phyloP scores from a whole-genome alignment of 1,140 invertebrate species.

The Drosophila setifemur region DNA sequence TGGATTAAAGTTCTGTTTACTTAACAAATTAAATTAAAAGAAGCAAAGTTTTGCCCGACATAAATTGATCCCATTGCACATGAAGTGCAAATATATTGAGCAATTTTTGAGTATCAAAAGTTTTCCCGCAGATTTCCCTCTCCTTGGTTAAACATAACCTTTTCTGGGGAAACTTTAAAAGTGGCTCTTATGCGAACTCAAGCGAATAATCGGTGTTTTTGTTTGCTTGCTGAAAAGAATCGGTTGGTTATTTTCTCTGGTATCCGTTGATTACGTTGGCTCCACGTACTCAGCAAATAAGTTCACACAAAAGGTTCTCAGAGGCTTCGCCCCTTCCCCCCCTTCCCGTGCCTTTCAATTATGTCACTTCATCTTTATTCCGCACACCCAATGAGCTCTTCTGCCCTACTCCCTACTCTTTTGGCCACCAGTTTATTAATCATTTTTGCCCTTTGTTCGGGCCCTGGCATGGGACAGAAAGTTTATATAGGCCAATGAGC shows the following conservation, averaged over 20 bases:
- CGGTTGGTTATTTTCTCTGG: not conserved
- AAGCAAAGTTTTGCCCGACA: too few relatives aligned
- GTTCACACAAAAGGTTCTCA: constrained; percentile 35
- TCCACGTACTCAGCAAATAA: constrained; percentile 4
- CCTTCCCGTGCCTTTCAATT: constrained; percentile 30
- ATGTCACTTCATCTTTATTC: constrained; percentile 51
- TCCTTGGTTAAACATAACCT: constrained; percentile 4
- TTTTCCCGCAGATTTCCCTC: constrained; percentile 1
- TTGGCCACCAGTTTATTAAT: constrained; percentile 38
- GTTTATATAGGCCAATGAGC: constrained; percentile 54
- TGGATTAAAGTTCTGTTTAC: too few relatives aligned
- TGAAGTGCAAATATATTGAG: not conserved
- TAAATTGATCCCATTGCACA: too few relatives aligned
- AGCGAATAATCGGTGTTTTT: constrained; percentile 8
- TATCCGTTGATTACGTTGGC: constrained; percentile 36
- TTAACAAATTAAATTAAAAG: too few relatives aligned
- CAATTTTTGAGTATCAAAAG: constrained; percentile 13
- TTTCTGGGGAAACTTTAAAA: constrained; percentile 8
- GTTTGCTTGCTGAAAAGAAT: constrained; percentile 19
- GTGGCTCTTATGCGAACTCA: constrained; percentile 24
- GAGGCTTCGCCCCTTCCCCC: constrained; percentile 7
- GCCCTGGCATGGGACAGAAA: constrained; percentile 2
- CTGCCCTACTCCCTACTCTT: not conserved
- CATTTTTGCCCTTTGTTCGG: constrained; percentile 41
- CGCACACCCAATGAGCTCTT: constrained; percentile 21